These are phyloP conservation scores for Drosophila santomea DNA, from an alignment of 1,140 invertebrate genomes.

Conservation along the genomic window DNA sequence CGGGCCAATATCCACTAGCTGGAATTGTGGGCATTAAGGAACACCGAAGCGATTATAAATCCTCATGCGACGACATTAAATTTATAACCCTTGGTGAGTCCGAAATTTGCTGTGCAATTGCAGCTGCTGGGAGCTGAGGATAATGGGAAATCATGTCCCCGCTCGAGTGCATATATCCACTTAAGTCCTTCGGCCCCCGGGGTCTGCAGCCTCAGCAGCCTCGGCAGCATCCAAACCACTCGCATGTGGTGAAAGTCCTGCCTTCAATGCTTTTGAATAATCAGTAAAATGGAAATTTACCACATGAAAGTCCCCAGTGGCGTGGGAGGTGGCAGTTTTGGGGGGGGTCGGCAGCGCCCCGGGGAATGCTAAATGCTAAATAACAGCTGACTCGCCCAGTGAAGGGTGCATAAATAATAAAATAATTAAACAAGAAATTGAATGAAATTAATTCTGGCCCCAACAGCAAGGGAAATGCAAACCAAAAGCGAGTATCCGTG, in stretches of 20 bases:
- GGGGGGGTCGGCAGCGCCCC: constrained; percentile 1
- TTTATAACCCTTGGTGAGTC: constrained; percentile 44
- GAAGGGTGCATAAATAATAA: constrained; percentile 78
- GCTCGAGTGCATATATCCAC: constrained; percentile 39
- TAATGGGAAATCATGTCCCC: constrained; percentile 35
- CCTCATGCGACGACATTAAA: constrained; percentile 34
- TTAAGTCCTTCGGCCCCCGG: constrained; percentile 39
- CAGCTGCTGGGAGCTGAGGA: constrained; percentile 17
- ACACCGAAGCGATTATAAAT: constrained; percentile 45
- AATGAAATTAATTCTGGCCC: constrained; percentile 77
- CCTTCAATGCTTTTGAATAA: constrained; percentile 47
- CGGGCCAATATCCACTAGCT: neutral
- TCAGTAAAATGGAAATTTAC: constrained; percentile 62
- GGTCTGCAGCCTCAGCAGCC: constrained; percentile 23
- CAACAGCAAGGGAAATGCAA: constrained; percentile 34
- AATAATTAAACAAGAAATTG: constrained; percentile 81
- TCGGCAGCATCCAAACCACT: constrained; percentile 28
- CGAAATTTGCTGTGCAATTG: constrained; percentile 42
- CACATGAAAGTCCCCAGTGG: constrained; percentile 24
- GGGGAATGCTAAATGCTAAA: constrained; percentile 43
- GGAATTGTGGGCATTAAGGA: constrained; percentile 19
- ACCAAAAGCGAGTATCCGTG: constrained; percentile 25
- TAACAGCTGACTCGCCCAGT: constrained; percentile 55
- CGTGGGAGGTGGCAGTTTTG: neutral
- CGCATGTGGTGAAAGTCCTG: constrained; percentile 36